These are phyloP conservation scores for Ophthalmolycus amberensis DNA, from an alignment of 2,113 vertebrate species.

Conservation along the genomic window DNA sequence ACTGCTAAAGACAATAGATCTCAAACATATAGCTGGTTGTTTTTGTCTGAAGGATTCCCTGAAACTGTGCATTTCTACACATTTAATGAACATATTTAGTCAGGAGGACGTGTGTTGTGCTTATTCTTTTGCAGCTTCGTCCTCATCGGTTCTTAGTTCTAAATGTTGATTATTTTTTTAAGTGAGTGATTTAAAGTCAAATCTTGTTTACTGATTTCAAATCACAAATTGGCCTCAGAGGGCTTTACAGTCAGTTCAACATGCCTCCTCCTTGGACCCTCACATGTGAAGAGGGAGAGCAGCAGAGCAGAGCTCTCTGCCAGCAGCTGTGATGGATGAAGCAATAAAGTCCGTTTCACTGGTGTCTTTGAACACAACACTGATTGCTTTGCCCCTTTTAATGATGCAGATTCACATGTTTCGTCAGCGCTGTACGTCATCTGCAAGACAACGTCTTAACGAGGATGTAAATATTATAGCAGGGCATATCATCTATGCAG, in stretches of 20 bases:
- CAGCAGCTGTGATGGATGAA: too few species aligned
- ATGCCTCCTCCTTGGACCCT: too few species aligned
- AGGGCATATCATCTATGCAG: constrained; percentile 11
- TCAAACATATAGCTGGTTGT: not conserved
- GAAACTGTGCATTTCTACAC: not conserved
- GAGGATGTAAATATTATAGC: constrained; percentile 43
- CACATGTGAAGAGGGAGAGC: too few species aligned
- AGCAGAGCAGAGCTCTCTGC: too few species aligned
- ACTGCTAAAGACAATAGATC: not conserved
- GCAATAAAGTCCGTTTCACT: not conserved
- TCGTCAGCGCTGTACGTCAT: not conserved
- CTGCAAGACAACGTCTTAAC: constrained; percentile 22
- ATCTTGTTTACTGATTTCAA: not conserved
- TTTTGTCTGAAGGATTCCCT: not conserved
- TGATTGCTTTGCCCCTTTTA: not conserved
- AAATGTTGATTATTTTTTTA: not conserved
- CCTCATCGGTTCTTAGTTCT: not conserved
- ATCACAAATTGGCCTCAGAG: too few species aligned
- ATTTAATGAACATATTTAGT: not conserved
- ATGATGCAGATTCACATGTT: not conserved
- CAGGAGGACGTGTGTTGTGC: not conserved
- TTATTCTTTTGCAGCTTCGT: not conserved
- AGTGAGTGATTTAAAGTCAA: not conserved
- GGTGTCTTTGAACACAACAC: constrained; percentile 3
- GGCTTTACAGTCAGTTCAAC: too few species aligned